Evolutionary conservation across 2,113 vertebrate species (phyloP).

Genomic region (Struthidea cinerea): DNA sequence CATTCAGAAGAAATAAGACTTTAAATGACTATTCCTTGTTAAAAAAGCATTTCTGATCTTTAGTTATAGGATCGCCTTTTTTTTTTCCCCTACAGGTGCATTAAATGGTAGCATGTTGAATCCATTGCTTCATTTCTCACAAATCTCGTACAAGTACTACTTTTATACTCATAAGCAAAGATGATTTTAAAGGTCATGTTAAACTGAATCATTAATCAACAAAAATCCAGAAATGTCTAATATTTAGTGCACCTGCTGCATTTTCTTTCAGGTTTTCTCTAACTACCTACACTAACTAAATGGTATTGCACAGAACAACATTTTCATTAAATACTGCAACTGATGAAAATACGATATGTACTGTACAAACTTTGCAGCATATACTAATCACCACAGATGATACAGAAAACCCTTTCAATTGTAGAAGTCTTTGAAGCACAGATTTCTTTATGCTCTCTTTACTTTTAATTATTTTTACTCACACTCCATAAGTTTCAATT

Average conservation of each 20-base stretch:
- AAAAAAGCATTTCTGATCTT: neutral
- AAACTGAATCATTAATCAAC: neutral
- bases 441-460: neutral
- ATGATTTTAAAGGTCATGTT: neutral
- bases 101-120: neutral
- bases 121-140: neutral
- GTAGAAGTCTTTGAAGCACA: neutral
- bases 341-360: neutral
- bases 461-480: slow-evolving; percentile 46
- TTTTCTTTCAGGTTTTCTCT: neutral
- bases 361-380: neutral
- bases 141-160: neutral
- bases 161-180: neutral
- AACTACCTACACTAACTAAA: neutral
- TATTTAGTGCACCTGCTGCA: neutral
- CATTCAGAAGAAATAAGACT: neutral
- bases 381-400: neutral
- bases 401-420: neutral
- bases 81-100: accelerated
- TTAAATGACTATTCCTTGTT: neutral
- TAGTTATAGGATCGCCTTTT: neutral
- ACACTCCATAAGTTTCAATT: slow-evolving; percentile 17
- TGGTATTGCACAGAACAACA: neutral
- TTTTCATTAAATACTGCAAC: neutral
- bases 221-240: neutral